phyloP scores from a whole-genome alignment of 2,888 invertebrate species.

The Ypsolopha scabrella region DNA sequence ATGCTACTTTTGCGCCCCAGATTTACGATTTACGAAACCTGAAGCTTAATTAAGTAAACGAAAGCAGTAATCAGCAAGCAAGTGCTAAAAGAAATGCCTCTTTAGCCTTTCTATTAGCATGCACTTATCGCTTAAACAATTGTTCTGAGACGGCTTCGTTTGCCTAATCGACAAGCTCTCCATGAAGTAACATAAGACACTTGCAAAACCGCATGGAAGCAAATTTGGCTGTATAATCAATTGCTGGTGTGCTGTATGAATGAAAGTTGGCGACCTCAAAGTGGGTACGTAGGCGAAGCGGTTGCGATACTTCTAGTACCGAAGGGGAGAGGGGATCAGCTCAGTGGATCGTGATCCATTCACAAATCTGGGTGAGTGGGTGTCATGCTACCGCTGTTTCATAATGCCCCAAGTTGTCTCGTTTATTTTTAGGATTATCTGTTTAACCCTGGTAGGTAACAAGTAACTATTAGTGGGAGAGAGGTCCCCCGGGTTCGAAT shows the following conservation, averaged over 20 bases:
- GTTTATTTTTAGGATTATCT: background rate
- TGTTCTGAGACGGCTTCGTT: background rate
- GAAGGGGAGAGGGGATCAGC: conserved; percentile 2
- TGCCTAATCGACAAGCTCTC: background rate
- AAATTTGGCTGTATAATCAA: background rate
- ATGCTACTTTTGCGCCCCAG: background rate
- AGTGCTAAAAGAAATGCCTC: conserved; percentile 1
- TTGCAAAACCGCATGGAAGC: background rate
- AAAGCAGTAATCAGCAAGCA: background rate
- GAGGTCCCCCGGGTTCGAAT: no score
- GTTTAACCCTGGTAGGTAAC: no score
- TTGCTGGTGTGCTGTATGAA: no score
- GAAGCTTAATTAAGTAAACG: background rate
- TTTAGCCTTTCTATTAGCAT: background rate
- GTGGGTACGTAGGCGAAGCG: conserved; percentile 51
- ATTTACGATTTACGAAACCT: background rate
- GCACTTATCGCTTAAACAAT: background rate
- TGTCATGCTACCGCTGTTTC: background rate
- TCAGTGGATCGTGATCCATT: conserved; percentile 13
- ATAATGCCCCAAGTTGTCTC: background rate
- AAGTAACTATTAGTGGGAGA: no score
- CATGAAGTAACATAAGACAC: background rate
- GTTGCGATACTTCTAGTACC: background rate
- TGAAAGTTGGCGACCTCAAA: conserved; percentile 66
- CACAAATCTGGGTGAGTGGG: conserved; percentile 12